Conservation (phyloP, 2,888 invertebrate genomes). For the Dendrolimus pini region DNA sequence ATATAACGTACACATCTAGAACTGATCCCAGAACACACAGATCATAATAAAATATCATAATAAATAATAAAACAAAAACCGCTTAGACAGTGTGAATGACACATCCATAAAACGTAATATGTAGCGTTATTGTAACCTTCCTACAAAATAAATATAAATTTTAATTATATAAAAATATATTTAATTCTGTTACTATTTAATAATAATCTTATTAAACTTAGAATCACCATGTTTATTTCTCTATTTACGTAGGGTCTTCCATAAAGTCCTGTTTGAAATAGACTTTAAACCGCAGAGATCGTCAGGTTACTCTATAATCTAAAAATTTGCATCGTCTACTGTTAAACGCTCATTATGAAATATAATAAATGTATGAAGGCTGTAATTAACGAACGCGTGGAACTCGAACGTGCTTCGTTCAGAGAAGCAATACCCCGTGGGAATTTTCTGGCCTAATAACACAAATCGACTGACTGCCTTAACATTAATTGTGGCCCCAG, state of each 20-base stretch:
- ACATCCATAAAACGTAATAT: not conserved
- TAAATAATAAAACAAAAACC: not conserved
- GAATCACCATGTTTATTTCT: too few relatives aligned
- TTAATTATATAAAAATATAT: too few relatives aligned
- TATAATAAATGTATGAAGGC: conserved; percentile 35
- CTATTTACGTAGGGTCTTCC: too few relatives aligned
- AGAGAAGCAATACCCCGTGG: conserved; percentile 28
- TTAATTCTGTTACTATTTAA: too few relatives aligned
- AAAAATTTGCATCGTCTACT: conserved; percentile 9
- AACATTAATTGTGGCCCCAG: too few relatives aligned
- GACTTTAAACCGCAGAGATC: too few relatives aligned
- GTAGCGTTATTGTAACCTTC: too few relatives aligned
- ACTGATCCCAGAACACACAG: too few relatives aligned
- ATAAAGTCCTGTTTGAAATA: too few relatives aligned
- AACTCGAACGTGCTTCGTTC: conserved; percentile 27
- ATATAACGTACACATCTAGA: too few relatives aligned
- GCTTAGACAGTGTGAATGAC: not conserved
- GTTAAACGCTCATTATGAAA: conserved; percentile 14
- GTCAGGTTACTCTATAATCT: too few relatives aligned
- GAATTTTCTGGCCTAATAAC: conserved; percentile 25
- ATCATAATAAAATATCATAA: not conserved
- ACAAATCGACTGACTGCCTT: conserved; percentile 21
- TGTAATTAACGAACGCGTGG: conserved; percentile 30
- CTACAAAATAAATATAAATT: not conserved
- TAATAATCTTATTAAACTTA: too few relatives aligned